phyloP scores from a whole-genome alignment of 2,888 invertebrate genomes.

The Podotricha telesiphe region DNA sequence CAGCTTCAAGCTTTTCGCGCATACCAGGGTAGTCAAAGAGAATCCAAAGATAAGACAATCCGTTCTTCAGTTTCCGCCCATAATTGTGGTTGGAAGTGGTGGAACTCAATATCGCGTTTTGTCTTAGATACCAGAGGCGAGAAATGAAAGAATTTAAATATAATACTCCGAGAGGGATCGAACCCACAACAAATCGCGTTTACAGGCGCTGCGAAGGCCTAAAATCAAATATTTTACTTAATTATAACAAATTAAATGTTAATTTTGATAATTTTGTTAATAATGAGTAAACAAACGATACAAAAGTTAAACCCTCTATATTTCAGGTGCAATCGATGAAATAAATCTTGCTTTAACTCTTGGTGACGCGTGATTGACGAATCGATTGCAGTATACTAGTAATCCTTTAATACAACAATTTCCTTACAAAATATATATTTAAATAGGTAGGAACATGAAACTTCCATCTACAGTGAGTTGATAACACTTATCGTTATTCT shows the following conservation, averaged over 20 bases:
- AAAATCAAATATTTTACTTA: not conserved
- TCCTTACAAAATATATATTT: conserved; percentile 40
- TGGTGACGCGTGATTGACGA: conserved; percentile 46
- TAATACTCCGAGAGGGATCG: too few species aligned
- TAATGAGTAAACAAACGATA: conserved; percentile 22
- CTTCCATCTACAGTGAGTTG: conserved; percentile 49
- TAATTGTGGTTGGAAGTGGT: too few species aligned
- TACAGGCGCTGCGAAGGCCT: not conserved
- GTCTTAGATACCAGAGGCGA: too few species aligned
- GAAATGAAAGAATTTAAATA: too few species aligned
- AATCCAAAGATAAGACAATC: too few species aligned
- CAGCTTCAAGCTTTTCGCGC: too few species aligned
- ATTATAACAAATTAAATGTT: not conserved
- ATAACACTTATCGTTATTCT: conserved; percentile 46
- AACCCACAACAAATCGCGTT: too few species aligned
- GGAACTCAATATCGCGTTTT: too few species aligned
- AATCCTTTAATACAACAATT: conserved; percentile 50
- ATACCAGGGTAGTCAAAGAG: too few species aligned
- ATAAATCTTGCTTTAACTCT: conserved; percentile 39
- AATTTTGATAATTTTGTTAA: not conserved
- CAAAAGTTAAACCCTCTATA: conserved; percentile 34
- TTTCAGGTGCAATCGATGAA: conserved; percentile 37
- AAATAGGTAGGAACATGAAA: conserved; percentile 53
- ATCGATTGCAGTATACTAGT: conserved; percentile 44
- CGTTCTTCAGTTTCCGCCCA: too few species aligned